Evolutionary conservation across 1,140 invertebrate genomes (phyloP).

Genomic region (Bombus huntii): DNA sequence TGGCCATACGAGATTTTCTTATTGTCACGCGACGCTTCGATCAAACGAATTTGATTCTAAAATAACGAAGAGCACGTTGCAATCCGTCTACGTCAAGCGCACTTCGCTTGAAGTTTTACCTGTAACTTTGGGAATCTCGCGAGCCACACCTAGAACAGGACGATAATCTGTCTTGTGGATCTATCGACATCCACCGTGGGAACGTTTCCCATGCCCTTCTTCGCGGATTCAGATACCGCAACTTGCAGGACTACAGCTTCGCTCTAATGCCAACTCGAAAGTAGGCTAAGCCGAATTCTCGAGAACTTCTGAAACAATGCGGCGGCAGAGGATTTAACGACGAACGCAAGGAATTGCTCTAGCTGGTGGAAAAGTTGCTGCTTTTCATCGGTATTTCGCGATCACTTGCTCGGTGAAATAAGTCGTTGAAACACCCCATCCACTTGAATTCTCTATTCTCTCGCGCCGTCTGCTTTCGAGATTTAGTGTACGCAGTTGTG

Average conservation of each 20-base stretch:
- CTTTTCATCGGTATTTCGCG: background rate
- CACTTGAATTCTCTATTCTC: background rate
- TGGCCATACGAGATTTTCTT: background rate
- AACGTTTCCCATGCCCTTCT: background rate
- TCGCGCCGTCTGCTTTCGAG: background rate
- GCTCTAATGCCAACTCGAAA: conserved; percentile 5
- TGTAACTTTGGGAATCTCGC: background rate
- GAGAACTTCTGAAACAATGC: background rate
- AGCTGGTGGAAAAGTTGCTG: background rate
- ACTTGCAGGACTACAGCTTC: background rate
- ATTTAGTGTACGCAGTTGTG: background rate
- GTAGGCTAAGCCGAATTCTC: conserved; percentile 27
- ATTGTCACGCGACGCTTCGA: background rate
- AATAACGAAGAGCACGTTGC: too few relatives aligned
- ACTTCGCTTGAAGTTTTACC: background rate
- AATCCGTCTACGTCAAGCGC: too few relatives aligned
- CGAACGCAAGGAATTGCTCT: background rate
- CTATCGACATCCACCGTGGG: background rate
- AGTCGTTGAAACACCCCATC: background rate
- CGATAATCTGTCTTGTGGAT: background rate
- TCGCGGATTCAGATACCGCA: background rate
- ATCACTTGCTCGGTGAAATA: background rate
- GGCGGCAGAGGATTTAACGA: background rate
- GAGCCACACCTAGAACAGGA: background rate
- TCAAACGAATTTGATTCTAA: background rate